phyloP scores from a whole-genome alignment of 2,113 vertebrate genomes.

The Gopherus evgoodei region DNA sequence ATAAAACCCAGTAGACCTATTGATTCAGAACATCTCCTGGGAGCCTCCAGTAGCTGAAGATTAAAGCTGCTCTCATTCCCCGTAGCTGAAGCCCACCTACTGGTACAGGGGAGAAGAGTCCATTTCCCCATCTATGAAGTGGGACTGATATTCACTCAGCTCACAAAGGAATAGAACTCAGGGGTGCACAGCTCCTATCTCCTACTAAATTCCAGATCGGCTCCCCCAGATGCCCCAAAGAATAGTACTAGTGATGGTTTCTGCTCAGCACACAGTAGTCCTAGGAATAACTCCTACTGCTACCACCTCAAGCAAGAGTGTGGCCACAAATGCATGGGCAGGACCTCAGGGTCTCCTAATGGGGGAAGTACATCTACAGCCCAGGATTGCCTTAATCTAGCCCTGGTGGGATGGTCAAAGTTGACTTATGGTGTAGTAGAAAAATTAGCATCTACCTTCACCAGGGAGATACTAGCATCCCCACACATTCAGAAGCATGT shows the following conservation, averaged over 20 bases:
- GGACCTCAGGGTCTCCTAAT: neutral
- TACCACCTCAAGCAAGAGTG: neutral
- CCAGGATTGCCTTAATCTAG: neutral
- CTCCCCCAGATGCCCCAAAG: neutral
- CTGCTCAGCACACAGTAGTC: neutral
- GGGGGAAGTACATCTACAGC: neutral
- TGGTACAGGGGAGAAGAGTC: neutral
- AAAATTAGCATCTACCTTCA: slow-evolving; percentile 42
- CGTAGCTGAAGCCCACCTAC: neutral
- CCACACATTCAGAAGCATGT: slow-evolving; percentile 47
- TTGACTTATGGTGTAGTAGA: neutral
- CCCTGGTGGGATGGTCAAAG: neutral
- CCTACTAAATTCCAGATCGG: neutral
- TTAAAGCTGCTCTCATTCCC: neutral
- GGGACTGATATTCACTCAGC: neutral
- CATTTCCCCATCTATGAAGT: rapidly evolving
- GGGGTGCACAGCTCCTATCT: neutral
- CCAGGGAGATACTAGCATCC: neutral
- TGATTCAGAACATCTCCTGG: neutral
- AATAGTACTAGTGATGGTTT: neutral
- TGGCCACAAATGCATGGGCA: neutral
- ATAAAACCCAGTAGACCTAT: neutral
- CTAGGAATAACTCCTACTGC: neutral
- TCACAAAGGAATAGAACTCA: neutral
- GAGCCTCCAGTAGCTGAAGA: neutral